Base-by-base conservation (phyloP, 2,888 invertebrate genomes). In the Lamellibrachia columna region DNA sequence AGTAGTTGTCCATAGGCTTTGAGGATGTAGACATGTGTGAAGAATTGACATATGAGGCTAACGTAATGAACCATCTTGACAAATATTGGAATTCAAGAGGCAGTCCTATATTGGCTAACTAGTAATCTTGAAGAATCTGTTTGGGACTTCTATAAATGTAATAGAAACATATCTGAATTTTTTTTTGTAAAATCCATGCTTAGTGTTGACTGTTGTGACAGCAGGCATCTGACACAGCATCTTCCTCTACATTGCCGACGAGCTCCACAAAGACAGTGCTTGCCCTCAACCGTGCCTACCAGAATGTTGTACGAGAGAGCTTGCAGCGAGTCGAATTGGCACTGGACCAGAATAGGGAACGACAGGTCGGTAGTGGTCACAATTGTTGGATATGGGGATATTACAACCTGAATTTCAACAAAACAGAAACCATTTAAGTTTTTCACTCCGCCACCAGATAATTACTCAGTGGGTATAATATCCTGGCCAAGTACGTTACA, bases 271-370 rank as follows among this genome's bases (percentile, higher is more conserved):
- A 92, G 55, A 53, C 91, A n/a, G 91, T 91, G 91, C 91, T 92
- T 28, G 91, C 91, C 0, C 75, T 92, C 11, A 92, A 92, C 92
- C 40, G 92, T 52, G 75, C 91, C 22, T 92, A 60, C 53, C 92
- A 92, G 53, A 52, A 40, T 28, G 91, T 91, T 58, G 91, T 92
- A 52, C 28, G 53, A 28, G 58, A 91, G 55, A 75, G 58, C 52
- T 28, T 92, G 1, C 53, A 58, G 52, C 55, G 90, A 91, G 90
- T 92, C 28, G 58, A 91, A 28, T 40, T 91, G 60, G 91, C 91
- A 1, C 91, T 92, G 91, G 92, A 92, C 53, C 60, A 91, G 40
- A 92, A 92, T 52, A 91, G 75, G 75, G 58, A 91, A 15, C 91
- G 90, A 22, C 92, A 92, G 91, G 92, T 92, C 4, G 28, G 91